phyloP scores from a whole-genome alignment of 2,797 vertebrate species.

The Catamblyrhynchus diadema region DNA sequence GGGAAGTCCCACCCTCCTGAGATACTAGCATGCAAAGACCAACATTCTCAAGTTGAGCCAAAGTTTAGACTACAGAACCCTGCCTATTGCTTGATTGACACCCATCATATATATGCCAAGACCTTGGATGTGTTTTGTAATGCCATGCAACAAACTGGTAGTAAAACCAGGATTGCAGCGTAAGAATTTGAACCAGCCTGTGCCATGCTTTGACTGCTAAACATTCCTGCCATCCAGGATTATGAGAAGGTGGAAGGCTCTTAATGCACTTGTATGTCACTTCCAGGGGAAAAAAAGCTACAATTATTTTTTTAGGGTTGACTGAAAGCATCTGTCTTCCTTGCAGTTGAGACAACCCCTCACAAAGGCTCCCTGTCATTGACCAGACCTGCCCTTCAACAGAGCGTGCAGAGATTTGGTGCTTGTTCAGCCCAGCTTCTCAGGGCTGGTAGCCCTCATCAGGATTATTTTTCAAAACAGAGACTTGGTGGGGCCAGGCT shows the following conservation, averaged over 20 bases:
- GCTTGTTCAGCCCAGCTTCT: background rate
- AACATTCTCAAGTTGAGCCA: background rate
- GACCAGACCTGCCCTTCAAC: background rate
- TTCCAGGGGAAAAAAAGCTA: background rate
- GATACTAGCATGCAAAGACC: background rate
- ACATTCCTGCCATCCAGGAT: background rate
- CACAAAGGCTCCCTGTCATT: background rate
- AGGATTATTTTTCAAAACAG: constrained; percentile 46
- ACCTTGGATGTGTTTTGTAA: background rate
- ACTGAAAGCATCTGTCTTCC: constrained; percentile 3
- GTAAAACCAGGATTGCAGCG: background rate
- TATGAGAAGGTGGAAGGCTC: background rate
- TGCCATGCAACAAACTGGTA: background rate
- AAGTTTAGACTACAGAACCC: background rate
- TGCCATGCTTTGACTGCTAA: background rate
- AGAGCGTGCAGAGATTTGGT: constrained; percentile 17
- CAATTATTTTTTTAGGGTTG: constrained; percentile 11
- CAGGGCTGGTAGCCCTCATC: background rate
- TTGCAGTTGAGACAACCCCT: background rate
- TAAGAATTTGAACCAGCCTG: background rate
- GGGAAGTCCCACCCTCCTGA: background rate
- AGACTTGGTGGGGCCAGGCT: background rate
- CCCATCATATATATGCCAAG: background rate
- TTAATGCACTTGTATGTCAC: background rate
- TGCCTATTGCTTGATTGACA: background rate